Base-by-base conservation (phyloP, 1,140 invertebrate genomes). In the Galleria mellonella region DNA sequence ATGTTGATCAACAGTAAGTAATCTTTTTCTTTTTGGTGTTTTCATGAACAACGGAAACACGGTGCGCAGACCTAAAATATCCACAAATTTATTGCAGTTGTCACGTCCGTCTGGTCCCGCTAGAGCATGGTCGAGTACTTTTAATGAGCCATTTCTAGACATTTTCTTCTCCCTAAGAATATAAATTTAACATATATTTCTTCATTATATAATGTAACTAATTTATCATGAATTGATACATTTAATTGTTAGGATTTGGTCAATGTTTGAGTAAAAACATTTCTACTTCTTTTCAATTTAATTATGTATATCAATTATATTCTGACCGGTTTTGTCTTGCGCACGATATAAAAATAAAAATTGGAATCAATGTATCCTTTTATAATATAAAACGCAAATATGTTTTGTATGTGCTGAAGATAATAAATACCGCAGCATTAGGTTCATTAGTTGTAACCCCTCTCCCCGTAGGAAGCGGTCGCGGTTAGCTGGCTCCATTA, bases 31-130 rank as follows among this genome's bases (percentile, higher is more conserved):
- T 45, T 94, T 96, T 3, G 97, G 97, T 0, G 98, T 99, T 88
- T 98, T 98, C 98, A 99, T 99, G 72, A 99, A 99, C 0, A 99
- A 85, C 1, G 98, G 98, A 86, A 99, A 99, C 41, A 99, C 94
- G 1, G 96, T 98, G 23, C 97, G 87, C 6, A 99, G 88, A 0
- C 98, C 98, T 1, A 99, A 89, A 62, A 99, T 99, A 74, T 99
- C 98, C 0, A 99, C 95, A 87, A 99, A 98, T 84, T 99, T 99
- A 70, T 97, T 97, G 73, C 97, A 98, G 74, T 98, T 98, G 55
- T 99, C 96, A 65, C 90, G 92, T 4, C 97, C 97, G 75, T 99
- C 96, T 1, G 91, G 89, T 3, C 97, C 97, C 31, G 94, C 94
- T 89, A 99, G 94, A 9, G 97, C 96, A 87, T 99, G 96, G 87